These are phyloP conservation scores for Palythoa caribaeorum DNA, from an alignment of 92 coral and sea anemone genomes.

Conservation along the genomic window DNA sequence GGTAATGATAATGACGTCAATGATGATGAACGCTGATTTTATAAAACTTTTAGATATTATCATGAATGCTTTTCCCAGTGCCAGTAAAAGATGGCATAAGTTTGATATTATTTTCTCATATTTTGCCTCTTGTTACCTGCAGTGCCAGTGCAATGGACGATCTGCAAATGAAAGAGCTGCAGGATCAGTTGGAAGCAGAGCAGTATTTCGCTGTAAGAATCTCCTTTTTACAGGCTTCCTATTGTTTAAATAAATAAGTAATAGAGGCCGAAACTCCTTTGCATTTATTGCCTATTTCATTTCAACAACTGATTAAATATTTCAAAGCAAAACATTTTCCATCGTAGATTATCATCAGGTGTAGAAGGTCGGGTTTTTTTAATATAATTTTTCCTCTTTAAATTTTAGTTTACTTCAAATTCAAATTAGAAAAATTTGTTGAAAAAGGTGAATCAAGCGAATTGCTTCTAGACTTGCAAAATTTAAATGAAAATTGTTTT, in stretches of 20 bases:
- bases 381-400: too few relatives aligned
- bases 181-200: conserved; percentile 98
- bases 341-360: too few relatives aligned
- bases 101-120: background rate
- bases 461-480: background rate
- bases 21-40: background rate
- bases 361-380: too few relatives aligned
- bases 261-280: too few relatives aligned
- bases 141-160: conserved; percentile 99
- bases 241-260: background rate
- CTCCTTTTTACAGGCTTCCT: background rate
- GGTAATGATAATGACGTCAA: background rate
- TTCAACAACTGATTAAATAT: too few relatives aligned
- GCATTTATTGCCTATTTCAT: too few relatives aligned
- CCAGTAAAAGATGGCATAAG: background rate
- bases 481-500: background rate
- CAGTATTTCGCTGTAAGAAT: conserved; percentile 92
- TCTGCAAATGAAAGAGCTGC: conserved; percentile 95
- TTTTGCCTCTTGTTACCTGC: background rate
- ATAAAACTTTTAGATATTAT: background rate
- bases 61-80: background rate
- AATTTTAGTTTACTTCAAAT: too few relatives aligned
- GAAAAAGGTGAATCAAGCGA: background rate
- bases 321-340: too few relatives aligned
- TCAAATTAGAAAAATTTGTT: background rate